These are phyloP conservation scores for Leucophenga montana DNA, from an alignment of 2,888 invertebrate species.

Conservation along the genomic window DNA sequence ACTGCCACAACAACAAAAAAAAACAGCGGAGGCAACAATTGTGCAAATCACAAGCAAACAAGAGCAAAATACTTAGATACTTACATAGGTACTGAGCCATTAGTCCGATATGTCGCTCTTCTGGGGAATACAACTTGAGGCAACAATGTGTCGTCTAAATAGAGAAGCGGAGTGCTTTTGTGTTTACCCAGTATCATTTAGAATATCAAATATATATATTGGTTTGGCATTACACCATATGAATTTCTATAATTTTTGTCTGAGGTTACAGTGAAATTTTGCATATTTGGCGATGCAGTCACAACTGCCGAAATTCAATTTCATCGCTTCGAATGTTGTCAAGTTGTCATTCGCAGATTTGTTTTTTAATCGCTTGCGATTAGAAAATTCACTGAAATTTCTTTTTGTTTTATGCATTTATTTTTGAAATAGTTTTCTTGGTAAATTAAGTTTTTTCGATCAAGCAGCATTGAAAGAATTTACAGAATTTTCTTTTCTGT, in stretches of 20 bases:
- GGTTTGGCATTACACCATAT: too few species aligned
- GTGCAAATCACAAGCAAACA: slow-evolving; percentile 10
- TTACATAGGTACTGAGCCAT: neutral
- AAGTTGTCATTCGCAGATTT: slow-evolving; percentile 9
- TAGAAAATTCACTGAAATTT: slow-evolving; percentile 3
- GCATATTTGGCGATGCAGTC: neutral
- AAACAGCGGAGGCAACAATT: slow-evolving; percentile 28
- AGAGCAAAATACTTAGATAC: neutral
- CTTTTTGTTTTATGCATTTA: too few species aligned
- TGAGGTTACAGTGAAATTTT: too few species aligned
- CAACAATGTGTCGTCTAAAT: neutral
- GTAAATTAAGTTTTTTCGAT: too few species aligned
- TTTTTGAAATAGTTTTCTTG: too few species aligned
- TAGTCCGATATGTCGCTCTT: neutral
- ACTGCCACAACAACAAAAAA: slow-evolving; percentile 36
- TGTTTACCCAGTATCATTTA: too few species aligned
- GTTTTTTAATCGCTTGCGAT: slow-evolving; percentile 19
- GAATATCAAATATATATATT: too few species aligned
- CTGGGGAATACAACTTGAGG: neutral
- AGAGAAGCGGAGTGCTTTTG: too few species aligned
- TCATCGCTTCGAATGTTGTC: slow-evolving; percentile 10
- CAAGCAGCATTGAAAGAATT: too few species aligned
- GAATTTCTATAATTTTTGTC: too few species aligned
- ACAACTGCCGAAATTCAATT: slow-evolving; percentile 19
- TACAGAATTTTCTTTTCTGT: too few species aligned